Evolutionary conservation across 1,140 invertebrate genomes (phyloP).

Genomic region (Drosophila aff.): DNA sequence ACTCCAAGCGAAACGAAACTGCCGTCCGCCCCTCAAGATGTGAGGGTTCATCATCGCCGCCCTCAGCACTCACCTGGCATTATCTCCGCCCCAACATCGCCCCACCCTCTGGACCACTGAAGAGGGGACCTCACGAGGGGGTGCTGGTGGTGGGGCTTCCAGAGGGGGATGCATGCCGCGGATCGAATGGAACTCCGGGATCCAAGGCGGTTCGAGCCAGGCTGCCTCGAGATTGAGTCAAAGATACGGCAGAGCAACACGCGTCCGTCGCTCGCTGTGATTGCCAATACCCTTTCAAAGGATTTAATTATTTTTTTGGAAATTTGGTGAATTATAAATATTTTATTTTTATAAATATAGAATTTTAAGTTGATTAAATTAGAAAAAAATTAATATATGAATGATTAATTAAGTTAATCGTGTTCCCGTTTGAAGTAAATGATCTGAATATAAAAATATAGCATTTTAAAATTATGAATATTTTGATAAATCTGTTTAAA

Average conservation of each 20-base stretch:
- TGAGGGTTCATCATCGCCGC: constrained; percentile 50
- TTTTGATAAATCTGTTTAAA: too few relatives aligned
- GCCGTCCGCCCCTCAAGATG: constrained; percentile 44
- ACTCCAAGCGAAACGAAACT: constrained; percentile 34
- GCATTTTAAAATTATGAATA: too few relatives aligned
- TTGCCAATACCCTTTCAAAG: constrained; percentile 25
- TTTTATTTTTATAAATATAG: not conserved
- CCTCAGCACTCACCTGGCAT: constrained; percentile 51
- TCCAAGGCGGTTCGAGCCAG: constrained; percentile 27
- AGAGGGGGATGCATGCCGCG: constrained; percentile 19
- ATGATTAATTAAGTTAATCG: not conserved
- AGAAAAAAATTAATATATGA: too few relatives aligned
- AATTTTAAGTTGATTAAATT: too few relatives aligned
- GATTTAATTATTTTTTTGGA: not conserved
- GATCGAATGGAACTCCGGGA: constrained; percentile 35
- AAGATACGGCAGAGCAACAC: constrained; percentile 63
- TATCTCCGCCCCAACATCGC: constrained; percentile 45
- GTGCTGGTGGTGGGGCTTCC: not conserved
- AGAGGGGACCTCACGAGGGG: not conserved
- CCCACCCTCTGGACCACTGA: constrained; percentile 13
- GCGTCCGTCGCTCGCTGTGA: constrained; percentile 46
- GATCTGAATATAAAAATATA: too few relatives aligned
- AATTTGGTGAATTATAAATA: not conserved
- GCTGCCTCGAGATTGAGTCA: constrained; percentile 64
- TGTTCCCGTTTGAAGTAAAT: too few relatives aligned